Evolutionary conservation across 2,113 vertebrate genomes (phyloP), one percentile per base, ranked within the genome.

Genomic region (Strigops habroptila): DNA sequence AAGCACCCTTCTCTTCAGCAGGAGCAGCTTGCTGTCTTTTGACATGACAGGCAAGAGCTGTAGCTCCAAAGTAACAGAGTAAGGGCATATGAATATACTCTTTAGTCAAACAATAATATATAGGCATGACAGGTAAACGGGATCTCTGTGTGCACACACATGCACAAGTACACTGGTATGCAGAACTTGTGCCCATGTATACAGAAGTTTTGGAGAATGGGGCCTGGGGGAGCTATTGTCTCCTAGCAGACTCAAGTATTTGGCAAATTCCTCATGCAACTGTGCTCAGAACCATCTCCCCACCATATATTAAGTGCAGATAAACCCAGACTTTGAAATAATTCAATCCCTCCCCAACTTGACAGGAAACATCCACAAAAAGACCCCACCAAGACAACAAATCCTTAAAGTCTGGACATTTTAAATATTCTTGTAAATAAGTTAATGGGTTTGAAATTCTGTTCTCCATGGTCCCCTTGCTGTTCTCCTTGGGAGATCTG

Each of bases 161-260:
- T 2, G 0, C 24, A 22, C 1, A 4, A 57, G 31, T 12, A 69
- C 39, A 67, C 1, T 0, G 24, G 41, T 15, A 43, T 3, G 75
- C 28, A 78, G 77, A 91, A 68, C 17, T 37, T 48, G 55, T 28
- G 73, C 27, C 73, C 75, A 77, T 4, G 5, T 18, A 53, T 3
- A 51, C 21, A 63, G 13, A 53, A 49, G 25, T 22, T 83, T 43
- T 46, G 31, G 59, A 85, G 59, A 83, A 82, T 7, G 12, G 30
- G 57, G 33, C 63, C 65, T 67, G 82, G 15, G n/a, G 80, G 62
- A 86, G 48, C 23, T 27, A 62, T 4, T 78, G 43, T 67, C 55
- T 77, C 46, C 68, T 63, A 91, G 27, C 15, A 88, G 51, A 93
- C 37, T 5, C 12, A 2, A 90, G 67, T 30, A 86, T 31, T 19